Conservation (phyloP, 2,888 invertebrate genomes). For the Watsonalla binaria region DNA sequence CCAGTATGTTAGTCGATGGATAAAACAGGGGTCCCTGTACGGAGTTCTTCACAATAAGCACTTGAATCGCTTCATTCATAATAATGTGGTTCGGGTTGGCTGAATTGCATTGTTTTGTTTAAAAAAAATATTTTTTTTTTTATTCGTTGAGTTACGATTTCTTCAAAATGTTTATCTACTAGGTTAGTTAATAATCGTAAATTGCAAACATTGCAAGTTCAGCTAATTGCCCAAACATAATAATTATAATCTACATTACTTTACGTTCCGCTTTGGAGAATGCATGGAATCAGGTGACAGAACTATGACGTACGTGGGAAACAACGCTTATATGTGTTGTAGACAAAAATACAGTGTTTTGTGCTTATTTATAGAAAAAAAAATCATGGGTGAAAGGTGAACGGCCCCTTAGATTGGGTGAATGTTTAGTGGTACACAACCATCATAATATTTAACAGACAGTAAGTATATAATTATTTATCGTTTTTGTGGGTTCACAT, state of each 20-base stretch:
- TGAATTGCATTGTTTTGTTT: too few relatives aligned
- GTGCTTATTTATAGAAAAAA: conserved; percentile 49
- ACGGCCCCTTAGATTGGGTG: conserved; percentile 46
- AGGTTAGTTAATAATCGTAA: too few relatives aligned
- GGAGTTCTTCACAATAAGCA: too few relatives aligned
- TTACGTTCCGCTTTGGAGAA: conserved; percentile 42
- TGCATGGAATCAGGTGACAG: conserved; percentile 71
- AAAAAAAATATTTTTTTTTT: too few relatives aligned
- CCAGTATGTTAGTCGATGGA: too few relatives aligned
- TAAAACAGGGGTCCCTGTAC: too few relatives aligned
- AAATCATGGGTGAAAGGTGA: conserved; percentile 54
- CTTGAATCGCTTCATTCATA: too few relatives aligned
- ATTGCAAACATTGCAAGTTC: too few relatives aligned
- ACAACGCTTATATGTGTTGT: conserved; percentile 71
- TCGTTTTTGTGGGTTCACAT: conserved; percentile 66
- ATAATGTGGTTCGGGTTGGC: too few relatives aligned
- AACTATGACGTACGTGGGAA: conserved; percentile 43
- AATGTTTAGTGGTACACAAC: conserved; percentile 47
- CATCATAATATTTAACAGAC: conserved; percentile 45
- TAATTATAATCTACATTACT: conserved; percentile 28
- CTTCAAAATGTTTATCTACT: too few relatives aligned
- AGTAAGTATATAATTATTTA: conserved; percentile 59
- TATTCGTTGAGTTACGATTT: too few relatives aligned
- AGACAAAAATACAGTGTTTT: conserved; percentile 49
- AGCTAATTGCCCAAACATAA: too few relatives aligned